Evolutionary conservation across 2,113 vertebrate species (phyloP).

Genomic region (Porphyrio hochstetteri): DNA sequence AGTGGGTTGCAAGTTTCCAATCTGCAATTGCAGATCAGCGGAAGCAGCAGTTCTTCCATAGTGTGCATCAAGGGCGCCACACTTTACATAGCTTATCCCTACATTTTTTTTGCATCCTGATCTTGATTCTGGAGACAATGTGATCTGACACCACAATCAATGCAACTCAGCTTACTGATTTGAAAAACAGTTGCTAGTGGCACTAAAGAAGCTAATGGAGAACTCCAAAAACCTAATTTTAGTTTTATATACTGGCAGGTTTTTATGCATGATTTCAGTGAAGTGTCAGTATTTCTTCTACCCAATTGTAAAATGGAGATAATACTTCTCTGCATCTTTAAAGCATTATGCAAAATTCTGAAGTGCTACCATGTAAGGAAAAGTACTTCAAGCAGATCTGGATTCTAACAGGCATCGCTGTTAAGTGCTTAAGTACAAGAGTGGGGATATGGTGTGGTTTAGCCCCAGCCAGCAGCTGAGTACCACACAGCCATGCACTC

Average conservation of each 20-base stretch:
- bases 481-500: too few relatives aligned
- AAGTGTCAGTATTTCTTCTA: not conserved
- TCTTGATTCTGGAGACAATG: not conserved
- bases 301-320: not conserved
- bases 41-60: not conserved
- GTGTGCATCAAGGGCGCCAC: not conserved
- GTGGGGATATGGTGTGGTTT: not conserved
- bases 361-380: not conserved
- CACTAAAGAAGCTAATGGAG: not conserved
- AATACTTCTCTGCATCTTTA: not conserved
- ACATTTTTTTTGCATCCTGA: not conserved
- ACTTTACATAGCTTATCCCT: not conserved
- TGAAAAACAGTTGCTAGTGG: not conserved
- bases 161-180: not conserved
- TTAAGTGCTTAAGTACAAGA: not conserved
- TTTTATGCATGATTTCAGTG: not conserved
- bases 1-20: fast-evolving
- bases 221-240: not conserved
- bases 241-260: not conserved
- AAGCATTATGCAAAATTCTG: not conserved
- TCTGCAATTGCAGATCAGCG: not conserved
- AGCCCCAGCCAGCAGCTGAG: too few relatives aligned
- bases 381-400: not conserved
- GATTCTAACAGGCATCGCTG: not conserved
- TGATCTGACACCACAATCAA: not conserved